phyloP scores from a whole-genome alignment of 2,113 vertebrate species.

The Delphinapterus leucas region DNA sequence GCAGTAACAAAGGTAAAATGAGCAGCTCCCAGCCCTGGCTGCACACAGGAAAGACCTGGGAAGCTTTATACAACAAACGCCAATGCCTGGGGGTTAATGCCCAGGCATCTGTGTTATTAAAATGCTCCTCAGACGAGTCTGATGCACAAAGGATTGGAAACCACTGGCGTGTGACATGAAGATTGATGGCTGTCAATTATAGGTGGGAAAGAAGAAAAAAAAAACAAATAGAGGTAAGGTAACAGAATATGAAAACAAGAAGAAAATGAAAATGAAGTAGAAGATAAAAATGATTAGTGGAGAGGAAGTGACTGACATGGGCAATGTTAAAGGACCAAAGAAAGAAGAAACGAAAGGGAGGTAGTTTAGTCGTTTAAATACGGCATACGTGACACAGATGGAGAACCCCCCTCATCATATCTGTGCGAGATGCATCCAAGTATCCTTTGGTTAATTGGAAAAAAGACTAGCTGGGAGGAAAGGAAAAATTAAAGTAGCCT shows the following conservation, averaged over 20 bases:
- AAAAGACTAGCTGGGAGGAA: background rate
- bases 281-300: background rate
- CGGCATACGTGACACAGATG: fast-evolving
- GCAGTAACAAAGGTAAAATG: background rate
- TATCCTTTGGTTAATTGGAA: background rate
- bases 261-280: background rate
- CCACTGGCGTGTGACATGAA: background rate
- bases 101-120: background rate
- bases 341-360: background rate
- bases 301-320: background rate
- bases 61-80: background rate
- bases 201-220: background rate
- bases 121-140: background rate
- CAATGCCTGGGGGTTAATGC: too few species aligned
- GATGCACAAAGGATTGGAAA: background rate
- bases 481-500: background rate
- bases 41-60: background rate
- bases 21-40: background rate
- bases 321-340: background rate
- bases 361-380: fast-evolving
- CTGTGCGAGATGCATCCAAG: fast-evolving
- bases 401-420: background rate
- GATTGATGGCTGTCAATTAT: background rate
- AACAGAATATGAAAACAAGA: background rate
- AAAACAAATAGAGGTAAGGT: background rate